Percentiles rank a stretch among this genome's conserved stretches.
These are phyloP conservation scores for Amphilophus citrinellus DNA, from an alignment of 2,113 vertebrate species.

Conservation along the genomic window DNA sequence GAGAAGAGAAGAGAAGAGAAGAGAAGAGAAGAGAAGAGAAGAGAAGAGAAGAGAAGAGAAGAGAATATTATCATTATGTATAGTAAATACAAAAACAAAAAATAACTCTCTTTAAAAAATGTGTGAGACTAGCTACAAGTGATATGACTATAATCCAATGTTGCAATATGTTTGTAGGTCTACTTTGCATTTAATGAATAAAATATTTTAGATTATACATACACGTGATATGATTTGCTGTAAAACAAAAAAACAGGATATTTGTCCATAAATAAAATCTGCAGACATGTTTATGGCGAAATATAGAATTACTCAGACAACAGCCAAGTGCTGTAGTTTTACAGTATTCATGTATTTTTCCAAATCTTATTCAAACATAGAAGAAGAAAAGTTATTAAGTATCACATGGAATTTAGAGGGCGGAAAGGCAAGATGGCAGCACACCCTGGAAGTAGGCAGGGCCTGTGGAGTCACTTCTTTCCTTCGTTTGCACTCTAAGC, in stretches of 20 bases:
- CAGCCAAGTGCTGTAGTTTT: not conserved
- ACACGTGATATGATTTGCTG: not conserved
- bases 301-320: not conserved
- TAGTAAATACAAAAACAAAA: not conserved
- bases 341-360: not conserved
- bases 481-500: conserved; percentile 23
- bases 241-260: not conserved
- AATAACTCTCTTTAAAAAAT: not conserved
- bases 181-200: not conserved
- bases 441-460: conserved; percentile 10
- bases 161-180: not conserved
- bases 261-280: not conserved
- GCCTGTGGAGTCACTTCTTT: conserved; percentile 23
- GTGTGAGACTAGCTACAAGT: not conserved
- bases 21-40: conserved; percentile 2
- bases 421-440: conserved; percentile 1
- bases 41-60: conserved; percentile 21
- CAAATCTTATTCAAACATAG: not conserved
- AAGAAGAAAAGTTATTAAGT: not conserved
- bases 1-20: conserved; percentile 14
- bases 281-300: not conserved
- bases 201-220: not conserved
- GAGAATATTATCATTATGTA: not conserved
- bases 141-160: not conserved
- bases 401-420: not conserved